Evolutionary conservation across 2,888 invertebrate genomes (phyloP).

Genomic region (Euzetes globulus): DNA sequence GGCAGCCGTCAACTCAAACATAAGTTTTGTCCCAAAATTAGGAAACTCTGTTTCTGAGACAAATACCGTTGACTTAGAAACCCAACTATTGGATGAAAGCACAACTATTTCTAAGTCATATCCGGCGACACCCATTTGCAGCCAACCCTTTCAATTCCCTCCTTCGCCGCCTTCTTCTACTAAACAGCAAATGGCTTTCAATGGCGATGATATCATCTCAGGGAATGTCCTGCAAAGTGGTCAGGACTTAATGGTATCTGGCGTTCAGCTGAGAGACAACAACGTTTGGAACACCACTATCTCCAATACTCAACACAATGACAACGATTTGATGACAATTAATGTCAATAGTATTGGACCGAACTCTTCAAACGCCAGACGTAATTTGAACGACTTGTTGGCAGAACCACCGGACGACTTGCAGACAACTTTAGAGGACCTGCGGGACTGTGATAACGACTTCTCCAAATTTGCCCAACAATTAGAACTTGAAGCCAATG

Average conservation of each 20-base stretch:
- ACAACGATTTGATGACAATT: slow-evolving; percentile 18
- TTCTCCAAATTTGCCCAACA: slow-evolving; percentile 42
- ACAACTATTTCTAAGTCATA: slow-evolving; percentile 39
- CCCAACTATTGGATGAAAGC: not conserved
- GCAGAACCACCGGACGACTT: slow-evolving; percentile 40
- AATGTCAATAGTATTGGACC: not conserved
- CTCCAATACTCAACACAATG: slow-evolving; percentile 13
- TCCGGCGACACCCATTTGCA: slow-evolving; percentile 40
- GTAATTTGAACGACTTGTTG: slow-evolving; percentile 38
- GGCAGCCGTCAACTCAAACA: slow-evolving; percentile 40
- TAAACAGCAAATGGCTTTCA: slow-evolving; percentile 20
- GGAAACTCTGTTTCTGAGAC: not conserved
- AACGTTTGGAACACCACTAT: slow-evolving; percentile 7
- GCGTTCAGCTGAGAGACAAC: slow-evolving; percentile 29
- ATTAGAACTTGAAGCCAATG: slow-evolving; percentile 38
- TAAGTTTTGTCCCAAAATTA: slow-evolving; percentile 41
- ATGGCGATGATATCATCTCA: slow-evolving; percentile 27
- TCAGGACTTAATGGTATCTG: slow-evolving; percentile 38
- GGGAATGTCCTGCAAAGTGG: slow-evolving; percentile 34
- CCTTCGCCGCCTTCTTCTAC: slow-evolving; percentile 32
- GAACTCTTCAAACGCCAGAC: slow-evolving; percentile 32
- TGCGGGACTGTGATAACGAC: slow-evolving; percentile 43
- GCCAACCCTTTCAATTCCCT: slow-evolving; percentile 40
- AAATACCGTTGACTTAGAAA: not conserved
- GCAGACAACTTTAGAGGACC: slow-evolving; percentile 41